Base-by-base conservation (phyloP, 2,797 vertebrate genomes). In the Denticeps clupeoides region DNA sequence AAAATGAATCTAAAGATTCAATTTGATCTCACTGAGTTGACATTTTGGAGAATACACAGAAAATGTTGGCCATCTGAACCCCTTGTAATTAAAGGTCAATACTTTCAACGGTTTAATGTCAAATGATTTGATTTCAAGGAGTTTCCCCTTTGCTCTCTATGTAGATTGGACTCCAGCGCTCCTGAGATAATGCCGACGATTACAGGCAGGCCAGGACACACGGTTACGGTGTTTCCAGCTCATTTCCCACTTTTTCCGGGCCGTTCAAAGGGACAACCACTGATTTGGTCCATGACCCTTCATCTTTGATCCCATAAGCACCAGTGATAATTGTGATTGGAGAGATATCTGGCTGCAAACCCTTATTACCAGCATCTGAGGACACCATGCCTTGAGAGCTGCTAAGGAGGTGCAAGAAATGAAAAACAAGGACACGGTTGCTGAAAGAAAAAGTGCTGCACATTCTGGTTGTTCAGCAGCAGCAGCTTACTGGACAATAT, bases 71-170 rank as follows among this genome's bases (percentile, higher is more conserved):
- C 74, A 81, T 82, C 77, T 82, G 76, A 78, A 61, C 67, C 67
- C 69, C 69, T 67, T 61, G 64, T 79, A 74, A 79, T 76, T 67
- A 79, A 81, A 84, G 79, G 79, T 80, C 78, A 80, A 77, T 73
- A 67, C 72, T 65, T 71, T 77, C 65, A 69, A 72, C 69, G 66
- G 64, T 76, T 78, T 82, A 77, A 77, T 74, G 66, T 78, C 74
- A 66, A 73, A 70, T 83, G 65, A 74, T 71, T 72, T 71, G 62
- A 69, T 73, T 64, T 63, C 55, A 71, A 74, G 70, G 60, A 70
- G 67, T 66, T 63, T 55, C 60, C 26, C 12, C 44, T 71, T 64
- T 65, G 50, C 58, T 69, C 66, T 71, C 65, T 58, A 64, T 64
- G 72, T 59, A 68, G 64, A 59, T 60, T 63, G 62, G 56, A 56